Evolutionary conservation across 2,797 vertebrate genomes (phyloP).

Genomic region (Syndactyla subalaris): DNA sequence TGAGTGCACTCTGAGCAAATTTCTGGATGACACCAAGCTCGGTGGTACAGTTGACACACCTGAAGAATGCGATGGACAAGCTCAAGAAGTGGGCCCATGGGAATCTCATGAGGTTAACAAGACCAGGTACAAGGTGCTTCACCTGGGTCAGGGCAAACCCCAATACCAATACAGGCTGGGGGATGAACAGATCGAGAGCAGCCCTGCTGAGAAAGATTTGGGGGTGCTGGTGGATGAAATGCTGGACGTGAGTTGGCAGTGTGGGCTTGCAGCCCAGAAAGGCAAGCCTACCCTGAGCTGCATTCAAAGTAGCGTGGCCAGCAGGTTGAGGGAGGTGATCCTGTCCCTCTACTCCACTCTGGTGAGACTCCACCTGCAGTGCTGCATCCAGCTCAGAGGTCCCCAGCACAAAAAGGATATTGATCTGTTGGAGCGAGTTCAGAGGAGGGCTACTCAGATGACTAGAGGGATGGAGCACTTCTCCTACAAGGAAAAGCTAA

Average conservation of each 20-base stretch:
- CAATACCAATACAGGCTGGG: not conserved
- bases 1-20: not conserved
- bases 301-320: accelerated
- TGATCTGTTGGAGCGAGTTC: accelerated
- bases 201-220: not conserved
- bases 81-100: not conserved
- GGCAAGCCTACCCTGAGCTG: not conserved
- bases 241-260: not conserved
- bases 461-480: not conserved
- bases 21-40: not conserved
- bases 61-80: not conserved
- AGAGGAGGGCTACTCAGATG: not conserved
- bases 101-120: not conserved
- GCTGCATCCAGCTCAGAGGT: too few relatives aligned
- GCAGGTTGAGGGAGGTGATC: accelerated
- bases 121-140: not conserved
- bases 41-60: not conserved
- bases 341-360: not conserved
- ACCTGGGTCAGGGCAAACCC: not conserved
- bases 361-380: not conserved
- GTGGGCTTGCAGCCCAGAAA: not conserved
- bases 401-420: not conserved
- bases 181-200: not conserved
- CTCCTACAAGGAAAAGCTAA: not conserved
- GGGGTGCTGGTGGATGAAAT: not conserved